A percentile compares a stretch with the other conserved stretches of the same genome.
Conservation (phyloP, 2,797 vertebrate species). For the Typhlichthys subterraneus region DNA sequence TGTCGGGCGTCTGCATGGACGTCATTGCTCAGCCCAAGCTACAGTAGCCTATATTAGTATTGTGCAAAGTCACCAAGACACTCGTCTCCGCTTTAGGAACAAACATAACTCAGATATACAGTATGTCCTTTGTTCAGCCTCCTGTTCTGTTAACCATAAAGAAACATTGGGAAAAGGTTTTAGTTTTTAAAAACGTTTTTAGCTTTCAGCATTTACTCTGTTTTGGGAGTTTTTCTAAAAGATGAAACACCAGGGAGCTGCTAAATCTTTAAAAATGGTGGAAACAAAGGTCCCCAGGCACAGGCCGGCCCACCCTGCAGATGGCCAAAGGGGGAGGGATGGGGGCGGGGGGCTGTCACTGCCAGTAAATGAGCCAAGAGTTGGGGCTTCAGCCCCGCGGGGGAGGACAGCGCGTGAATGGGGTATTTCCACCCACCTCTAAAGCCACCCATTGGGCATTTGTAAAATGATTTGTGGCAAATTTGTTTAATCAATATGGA, state of each 20-base stretch:
- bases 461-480: slow-evolving; percentile 99
- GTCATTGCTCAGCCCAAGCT: slow-evolving; percentile 15
- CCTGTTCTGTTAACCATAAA: no score
- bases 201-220: no score
- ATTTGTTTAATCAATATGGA: slow-evolving; percentile 98
- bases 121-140: not conserved
- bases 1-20: slow-evolving; percentile 36
- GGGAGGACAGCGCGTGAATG: slow-evolving; percentile 86
- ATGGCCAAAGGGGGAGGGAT: slow-evolving; percentile 73
- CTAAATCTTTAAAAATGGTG: slow-evolving; percentile 59
- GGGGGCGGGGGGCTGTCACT: slow-evolving; percentile 85
- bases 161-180: no score
- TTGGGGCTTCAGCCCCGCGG: slow-evolving; percentile 78
- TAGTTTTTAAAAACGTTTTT: no score
- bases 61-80: slow-evolving; percentile 24
- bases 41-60: slow-evolving; percentile 32
- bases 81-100: not conserved
- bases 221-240: slow-evolving; percentile 17
- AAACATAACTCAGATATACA: not conserved
- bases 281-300: slow-evolving; percentile 64
- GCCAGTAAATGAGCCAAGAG: slow-evolving; percentile 92
- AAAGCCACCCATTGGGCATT: slow-evolving; percentile 91
- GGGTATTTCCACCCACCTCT: slow-evolving; percentile 84
- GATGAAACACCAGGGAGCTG: slow-evolving; percentile 36
- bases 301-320: slow-evolving; percentile 84